Conservation (phyloP, 2,888 invertebrate species). For the Dinocampus coccinellae region DNA sequence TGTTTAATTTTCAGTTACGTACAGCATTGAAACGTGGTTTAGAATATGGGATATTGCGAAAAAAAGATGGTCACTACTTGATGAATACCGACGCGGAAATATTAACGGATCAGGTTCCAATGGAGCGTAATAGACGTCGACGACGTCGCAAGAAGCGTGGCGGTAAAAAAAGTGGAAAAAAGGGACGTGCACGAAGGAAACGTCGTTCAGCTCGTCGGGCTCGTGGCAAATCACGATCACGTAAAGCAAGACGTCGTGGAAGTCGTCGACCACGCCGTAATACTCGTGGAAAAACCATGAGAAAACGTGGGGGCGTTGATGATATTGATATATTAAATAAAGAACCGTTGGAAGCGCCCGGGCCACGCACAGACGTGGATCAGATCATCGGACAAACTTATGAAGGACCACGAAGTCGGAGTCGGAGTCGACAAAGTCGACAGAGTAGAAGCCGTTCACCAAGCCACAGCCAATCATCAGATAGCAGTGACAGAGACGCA, state of each 20-base stretch:
- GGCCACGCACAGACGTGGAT: constrained; percentile 30
- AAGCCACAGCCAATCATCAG: constrained; percentile 51
- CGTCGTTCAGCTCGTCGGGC: constrained; percentile 31
- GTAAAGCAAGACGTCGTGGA: constrained; percentile 28
- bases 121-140: constrained; percentile 41
- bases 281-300: constrained; percentile 38
- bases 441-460: constrained; percentile 49
- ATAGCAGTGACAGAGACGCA: constrained; percentile 53
- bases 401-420: constrained; percentile 44
- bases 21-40: constrained; percentile 61
- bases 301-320: constrained; percentile 31
- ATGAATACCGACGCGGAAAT: constrained; percentile 50
- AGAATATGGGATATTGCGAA: constrained; percentile 60
- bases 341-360: constrained; percentile 39
- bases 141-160: constrained; percentile 35
- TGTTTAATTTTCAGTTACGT: constrained; percentile 43
- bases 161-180: constrained; percentile 26
- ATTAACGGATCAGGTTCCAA: constrained; percentile 39
- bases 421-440: constrained; percentile 47
- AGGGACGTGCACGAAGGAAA: constrained; percentile 31
- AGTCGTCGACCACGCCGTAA: constrained; percentile 33
- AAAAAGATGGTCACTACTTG: constrained; percentile 53
- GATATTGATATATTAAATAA: constrained; percentile 41
- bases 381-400: constrained; percentile 32
- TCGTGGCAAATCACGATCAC: constrained; percentile 28